Percentiles rank a stretch among this genome's conserved stretches.
phyloP scores from a whole-genome alignment of 2,888 invertebrate species.

The Cantharis lateralis region DNA sequence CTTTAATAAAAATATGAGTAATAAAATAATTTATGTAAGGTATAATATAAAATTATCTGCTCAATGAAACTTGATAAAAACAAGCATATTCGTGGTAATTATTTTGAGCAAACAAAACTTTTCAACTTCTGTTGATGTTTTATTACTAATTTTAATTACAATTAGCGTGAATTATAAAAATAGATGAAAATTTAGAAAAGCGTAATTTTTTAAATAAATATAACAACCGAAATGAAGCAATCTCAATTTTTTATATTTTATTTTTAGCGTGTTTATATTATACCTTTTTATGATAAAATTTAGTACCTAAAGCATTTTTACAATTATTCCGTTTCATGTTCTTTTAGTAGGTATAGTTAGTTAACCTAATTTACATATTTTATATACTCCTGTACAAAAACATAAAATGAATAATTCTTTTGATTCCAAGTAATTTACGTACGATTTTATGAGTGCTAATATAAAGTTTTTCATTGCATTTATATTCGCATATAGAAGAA shows the following conservation, averaged over 20 bases:
- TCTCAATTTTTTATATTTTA: not conserved
- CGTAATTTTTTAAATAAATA: not conserved
- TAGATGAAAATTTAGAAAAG: too few species aligned
- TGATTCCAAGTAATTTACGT: slow-evolving; percentile 28
- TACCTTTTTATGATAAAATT: not conserved
- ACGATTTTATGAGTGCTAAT: slow-evolving; percentile 25
- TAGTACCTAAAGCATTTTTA: not conserved
- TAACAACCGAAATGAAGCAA: not conserved
- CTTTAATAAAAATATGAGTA: too few species aligned
- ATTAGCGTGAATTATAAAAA: too few species aligned
- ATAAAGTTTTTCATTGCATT: slow-evolving; percentile 31
- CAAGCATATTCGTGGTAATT: too few species aligned
- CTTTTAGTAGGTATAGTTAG: not conserved
- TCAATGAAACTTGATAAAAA: too few species aligned
- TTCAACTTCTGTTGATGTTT: too few species aligned
- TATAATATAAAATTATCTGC: too few species aligned
- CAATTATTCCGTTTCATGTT: not conserved
- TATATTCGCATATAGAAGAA: slow-evolving; percentile 26
- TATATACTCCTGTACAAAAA: slow-evolving; percentile 22
- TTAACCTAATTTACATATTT: slow-evolving; percentile 25
- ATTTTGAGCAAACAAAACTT: too few species aligned
- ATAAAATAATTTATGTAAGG: too few species aligned
- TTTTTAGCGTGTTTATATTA: not conserved
- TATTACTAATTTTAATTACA: too few species aligned
- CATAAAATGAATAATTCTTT: slow-evolving; percentile 17